Evolutionary conservation across 1,140 invertebrate genomes (phyloP).

Genomic region (Scaptomyza pallida): DNA sequence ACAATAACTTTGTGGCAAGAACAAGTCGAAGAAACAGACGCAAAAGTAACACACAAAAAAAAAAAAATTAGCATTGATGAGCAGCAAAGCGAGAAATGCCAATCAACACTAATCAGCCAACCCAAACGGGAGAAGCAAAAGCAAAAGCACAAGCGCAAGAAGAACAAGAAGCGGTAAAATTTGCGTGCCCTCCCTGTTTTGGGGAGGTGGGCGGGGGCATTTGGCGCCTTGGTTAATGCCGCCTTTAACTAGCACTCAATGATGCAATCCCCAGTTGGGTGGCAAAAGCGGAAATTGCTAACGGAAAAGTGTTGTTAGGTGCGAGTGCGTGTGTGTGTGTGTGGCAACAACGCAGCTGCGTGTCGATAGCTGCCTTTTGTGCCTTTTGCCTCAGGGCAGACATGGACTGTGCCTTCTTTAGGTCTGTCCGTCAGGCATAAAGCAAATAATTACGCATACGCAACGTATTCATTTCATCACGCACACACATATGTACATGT

Average conservation of each 20-base stretch:
- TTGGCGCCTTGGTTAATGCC: neutral
- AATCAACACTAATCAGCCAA: conserved; percentile 83
- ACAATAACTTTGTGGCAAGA: conserved; percentile 16
- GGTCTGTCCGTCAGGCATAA: conserved; percentile 16
- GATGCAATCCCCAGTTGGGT: conserved; percentile 62
- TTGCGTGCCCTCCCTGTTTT: conserved; percentile 38
- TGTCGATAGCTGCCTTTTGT: conserved; percentile 38
- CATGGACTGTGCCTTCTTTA: neutral
- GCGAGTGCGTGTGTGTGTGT: conserved; percentile 17
- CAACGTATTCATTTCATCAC: conserved; percentile 54
- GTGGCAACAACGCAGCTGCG: conserved; percentile 37
- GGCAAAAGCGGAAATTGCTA: conserved; percentile 69
- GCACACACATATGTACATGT: conserved; percentile 27
- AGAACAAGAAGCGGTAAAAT: conserved; percentile 46
- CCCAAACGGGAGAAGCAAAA: conserved; percentile 11
- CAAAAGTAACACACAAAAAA: conserved; percentile 54
- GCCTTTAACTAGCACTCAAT: conserved; percentile 50
- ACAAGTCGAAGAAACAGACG: neutral
- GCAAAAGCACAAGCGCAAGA: conserved; percentile 22
- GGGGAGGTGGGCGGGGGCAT: neutral
- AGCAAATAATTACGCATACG: conserved; percentile 79
- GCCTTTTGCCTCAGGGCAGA: neutral
- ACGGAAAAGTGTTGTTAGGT: conserved; percentile 79
- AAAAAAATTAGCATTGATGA: conserved; percentile 83
- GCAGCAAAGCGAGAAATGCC: conserved; percentile 81